Percentiles rank a stretch among this genome's conserved stretches.
Conservation (phyloP, 1,140 invertebrate species). For the Fopius arisanus region DNA sequence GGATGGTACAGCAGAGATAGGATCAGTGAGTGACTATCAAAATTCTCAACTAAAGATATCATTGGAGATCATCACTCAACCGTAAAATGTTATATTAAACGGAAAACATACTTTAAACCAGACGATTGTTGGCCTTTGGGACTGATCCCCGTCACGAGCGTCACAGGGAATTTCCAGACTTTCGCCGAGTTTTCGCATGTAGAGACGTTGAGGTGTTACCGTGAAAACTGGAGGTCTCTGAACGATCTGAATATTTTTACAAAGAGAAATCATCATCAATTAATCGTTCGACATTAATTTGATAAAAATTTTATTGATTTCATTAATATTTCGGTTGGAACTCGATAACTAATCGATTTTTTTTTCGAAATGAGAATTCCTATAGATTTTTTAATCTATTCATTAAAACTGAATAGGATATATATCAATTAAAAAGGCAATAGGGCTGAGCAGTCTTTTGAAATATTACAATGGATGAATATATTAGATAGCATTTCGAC, state of each 20-base stretch:
- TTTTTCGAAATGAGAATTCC: too few relatives aligned
- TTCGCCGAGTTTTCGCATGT: slow-evolving; percentile 83
- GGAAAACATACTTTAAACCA: slow-evolving; percentile 82
- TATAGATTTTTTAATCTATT: too few relatives aligned
- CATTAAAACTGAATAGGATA: too few relatives aligned
- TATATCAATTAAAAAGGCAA: too few relatives aligned
- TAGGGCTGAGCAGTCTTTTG: too few relatives aligned
- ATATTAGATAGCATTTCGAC: not conserved
- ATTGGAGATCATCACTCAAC: slow-evolving; percentile 1
- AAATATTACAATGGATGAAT: too few relatives aligned
- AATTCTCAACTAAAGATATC: not conserved
- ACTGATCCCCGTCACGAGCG: slow-evolving; percentile 76
- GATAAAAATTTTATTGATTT: too few relatives aligned
- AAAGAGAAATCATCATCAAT: too few relatives aligned
- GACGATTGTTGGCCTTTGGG: slow-evolving; percentile 78
- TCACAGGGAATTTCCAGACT: slow-evolving; percentile 85
- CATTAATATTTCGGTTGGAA: too few relatives aligned
- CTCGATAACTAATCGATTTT: too few relatives aligned
- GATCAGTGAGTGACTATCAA: not conserved
- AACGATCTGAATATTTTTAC: slow-evolving; percentile 69
- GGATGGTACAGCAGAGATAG: slow-evolving; percentile 23
- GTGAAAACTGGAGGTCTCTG: slow-evolving; percentile 83
- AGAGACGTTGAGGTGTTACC: slow-evolving; percentile 79
- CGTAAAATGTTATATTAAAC: slow-evolving; percentile 30
- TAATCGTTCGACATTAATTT: too few relatives aligned